Evolutionary conservation across 23 tunicate genomes (phyloP).

Genomic region (Diplosoma virens): DNA sequence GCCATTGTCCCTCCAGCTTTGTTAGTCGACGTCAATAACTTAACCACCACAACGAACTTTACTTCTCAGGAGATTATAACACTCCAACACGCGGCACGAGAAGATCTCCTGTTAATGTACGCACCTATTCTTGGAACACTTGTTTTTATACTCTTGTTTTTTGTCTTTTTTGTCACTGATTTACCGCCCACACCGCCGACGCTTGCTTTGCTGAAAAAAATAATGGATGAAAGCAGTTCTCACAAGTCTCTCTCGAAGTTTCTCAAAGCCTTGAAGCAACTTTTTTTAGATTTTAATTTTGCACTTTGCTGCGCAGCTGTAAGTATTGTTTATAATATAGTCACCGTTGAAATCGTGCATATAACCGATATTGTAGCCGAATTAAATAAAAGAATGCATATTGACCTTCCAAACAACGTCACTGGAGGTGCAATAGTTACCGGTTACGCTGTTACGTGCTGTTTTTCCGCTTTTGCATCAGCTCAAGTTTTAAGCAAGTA

Average conservation of each 20-base stretch:
- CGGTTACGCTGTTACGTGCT: conserved; percentile 1
- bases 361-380: conserved; percentile 1
- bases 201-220: conserved; percentile 5
- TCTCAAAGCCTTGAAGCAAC: background rate
- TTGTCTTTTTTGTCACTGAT: conserved; percentile 1
- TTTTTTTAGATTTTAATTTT: background rate
- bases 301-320: background rate
- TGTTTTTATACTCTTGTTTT: background rate
- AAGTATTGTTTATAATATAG: conserved; percentile 9
- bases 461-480: background rate
- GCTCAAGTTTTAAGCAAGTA: background rate
- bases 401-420: background rate
- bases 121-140: background rate
- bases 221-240: too few relatives aligned
- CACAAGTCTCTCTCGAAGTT: too few relatives aligned
- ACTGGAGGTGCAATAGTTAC: conserved; percentile 12
- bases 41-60: background rate
- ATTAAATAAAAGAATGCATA: background rate
- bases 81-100: background rate
- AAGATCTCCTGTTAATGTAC: background rate
- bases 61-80: background rate
- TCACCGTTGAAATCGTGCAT: conserved; percentile 1
- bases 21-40: background rate
- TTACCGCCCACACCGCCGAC: conserved; percentile 14
- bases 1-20: conserved; percentile 9